A percentile compares a stretch with the other conserved stretches of the same genome.
Evolutionary conservation across 1,140 invertebrate genomes (phyloP).

Genomic region (Acromyrmex heyeri): DNA sequence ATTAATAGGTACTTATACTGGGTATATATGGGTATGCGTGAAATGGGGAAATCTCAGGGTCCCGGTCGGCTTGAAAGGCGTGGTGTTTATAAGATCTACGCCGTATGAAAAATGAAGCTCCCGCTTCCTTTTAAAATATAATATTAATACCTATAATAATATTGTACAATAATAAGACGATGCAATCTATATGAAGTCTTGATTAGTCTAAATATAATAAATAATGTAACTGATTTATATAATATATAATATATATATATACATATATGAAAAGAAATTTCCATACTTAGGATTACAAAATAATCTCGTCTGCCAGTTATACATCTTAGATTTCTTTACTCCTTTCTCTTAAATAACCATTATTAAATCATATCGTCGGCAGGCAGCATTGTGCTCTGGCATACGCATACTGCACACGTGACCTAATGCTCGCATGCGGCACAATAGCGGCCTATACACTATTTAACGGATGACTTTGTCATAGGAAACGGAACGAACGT

Average conservation of each 20-base stretch:
- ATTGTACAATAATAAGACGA: neutral
- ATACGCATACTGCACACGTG: conserved; percentile 43
- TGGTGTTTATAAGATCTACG: neutral
- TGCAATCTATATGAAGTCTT: neutral
- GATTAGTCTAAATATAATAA: neutral
- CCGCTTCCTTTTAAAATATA: neutral
- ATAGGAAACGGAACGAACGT: conserved; percentile 75
- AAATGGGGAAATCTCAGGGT: neutral
- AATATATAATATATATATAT: too few species aligned
- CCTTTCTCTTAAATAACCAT: conserved; percentile 7
- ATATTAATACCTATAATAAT: neutral
- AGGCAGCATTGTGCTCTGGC: conserved; percentile 58
- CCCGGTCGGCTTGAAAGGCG: neutral
- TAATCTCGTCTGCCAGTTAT: conserved; percentile 5
- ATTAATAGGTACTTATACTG: neutral
- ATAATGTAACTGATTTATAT: neutral
- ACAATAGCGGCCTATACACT: conserved; percentile 66
- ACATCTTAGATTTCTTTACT: neutral
- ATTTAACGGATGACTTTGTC: conserved; percentile 74
- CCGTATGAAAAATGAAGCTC: neutral
- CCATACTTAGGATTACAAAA: neutral
- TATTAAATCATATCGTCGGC: conserved; percentile 49
- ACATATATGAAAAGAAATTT: neutral
- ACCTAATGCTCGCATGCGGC: conserved; percentile 44
- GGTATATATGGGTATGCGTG: neutral